A percentile compares a stretch with the other conserved stretches of the same genome.
Conservation (phyloP, 2,888 invertebrate genomes). For the Drosophila anomelani region DNA sequence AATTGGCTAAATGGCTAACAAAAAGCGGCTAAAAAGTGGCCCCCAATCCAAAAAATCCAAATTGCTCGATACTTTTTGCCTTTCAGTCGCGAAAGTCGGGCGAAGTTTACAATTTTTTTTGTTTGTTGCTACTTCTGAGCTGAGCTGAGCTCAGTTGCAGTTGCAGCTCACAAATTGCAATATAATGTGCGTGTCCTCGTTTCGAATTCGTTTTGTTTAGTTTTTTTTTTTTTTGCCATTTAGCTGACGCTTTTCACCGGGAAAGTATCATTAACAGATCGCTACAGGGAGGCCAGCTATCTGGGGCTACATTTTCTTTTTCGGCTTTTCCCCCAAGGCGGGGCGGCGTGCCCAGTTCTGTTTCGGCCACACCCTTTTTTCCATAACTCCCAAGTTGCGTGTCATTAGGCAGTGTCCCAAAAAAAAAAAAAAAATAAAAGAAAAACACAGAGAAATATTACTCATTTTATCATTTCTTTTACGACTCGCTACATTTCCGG, state of each 20-base stretch:
- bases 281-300: slow-evolving; percentile 46
- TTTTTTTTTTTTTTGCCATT: slow-evolving; percentile 29
- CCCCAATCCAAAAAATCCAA: slow-evolving; percentile 50
- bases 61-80: slow-evolving; percentile 69
- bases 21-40: slow-evolving; percentile 45
- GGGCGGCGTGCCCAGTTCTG: background rate
- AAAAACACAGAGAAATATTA: slow-evolving; percentile 14
- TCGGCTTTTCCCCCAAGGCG: slow-evolving; percentile 6
- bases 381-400: slow-evolving; percentile 45
- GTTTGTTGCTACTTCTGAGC: background rate
- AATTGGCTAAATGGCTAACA: slow-evolving; percentile 19
- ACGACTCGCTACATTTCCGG: slow-evolving; percentile 42
- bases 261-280: slow-evolving; percentile 55
- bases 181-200: slow-evolving; percentile 78
- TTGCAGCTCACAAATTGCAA: slow-evolving; percentile 70
- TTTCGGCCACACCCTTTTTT: slow-evolving; percentile 32
- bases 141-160: slow-evolving; percentile 26
- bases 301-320: slow-evolving; percentile 26
- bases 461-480: slow-evolving; percentile 42
- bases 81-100: slow-evolving; percentile 62
- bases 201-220: slow-evolving; percentile 54
- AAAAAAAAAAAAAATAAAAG: slow-evolving; percentile 6
- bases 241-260: slow-evolving; percentile 45
- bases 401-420: slow-evolving; percentile 46
- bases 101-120: slow-evolving; percentile 31